These are phyloP conservation scores for Phaethon lepturus DNA, from an alignment of 2,113 vertebrate genomes.

Conservation along the genomic window DNA sequence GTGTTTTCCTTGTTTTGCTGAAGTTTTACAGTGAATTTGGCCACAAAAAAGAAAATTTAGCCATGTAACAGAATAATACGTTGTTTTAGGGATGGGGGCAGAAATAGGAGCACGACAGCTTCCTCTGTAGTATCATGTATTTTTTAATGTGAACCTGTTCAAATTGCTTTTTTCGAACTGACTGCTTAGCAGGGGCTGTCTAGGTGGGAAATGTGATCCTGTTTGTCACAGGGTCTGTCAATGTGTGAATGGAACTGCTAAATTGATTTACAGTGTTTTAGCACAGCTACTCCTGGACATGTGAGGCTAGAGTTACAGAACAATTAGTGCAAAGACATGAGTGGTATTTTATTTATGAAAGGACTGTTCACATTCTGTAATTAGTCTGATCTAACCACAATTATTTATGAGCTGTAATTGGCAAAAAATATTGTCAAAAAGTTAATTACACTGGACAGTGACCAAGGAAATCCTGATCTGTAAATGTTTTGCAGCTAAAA, in stretches of 20 bases:
- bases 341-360: slow-evolving; percentile 63
- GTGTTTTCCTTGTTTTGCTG: not conserved
- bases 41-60: not conserved
- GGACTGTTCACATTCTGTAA: not conserved
- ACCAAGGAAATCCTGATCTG: not conserved
- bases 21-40: not conserved
- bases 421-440: not conserved
- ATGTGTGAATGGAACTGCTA: slow-evolving; percentile 35
- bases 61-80: not conserved
- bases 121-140: not conserved
- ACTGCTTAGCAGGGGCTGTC: not conserved
- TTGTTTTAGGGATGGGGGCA: not conserved
- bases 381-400: not conserved
- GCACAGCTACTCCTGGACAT: slow-evolving; percentile 23
- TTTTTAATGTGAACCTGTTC: slow-evolving; percentile 9
- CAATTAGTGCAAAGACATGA: slow-evolving; percentile 55
- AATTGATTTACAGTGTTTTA: slow-evolving; percentile 66
- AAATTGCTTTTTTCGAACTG: not conserved
- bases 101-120: not conserved
- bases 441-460: not conserved
- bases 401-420: slow-evolving; percentile 31
- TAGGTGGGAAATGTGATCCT: slow-evolving; percentile 42
- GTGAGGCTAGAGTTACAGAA: slow-evolving; percentile 47
- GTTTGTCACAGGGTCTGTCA: slow-evolving; percentile 40
- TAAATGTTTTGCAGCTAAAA: not conserved